phyloP scores from a whole-genome alignment of 2,888 invertebrate genomes.

The Lasiommata megera region DNA sequence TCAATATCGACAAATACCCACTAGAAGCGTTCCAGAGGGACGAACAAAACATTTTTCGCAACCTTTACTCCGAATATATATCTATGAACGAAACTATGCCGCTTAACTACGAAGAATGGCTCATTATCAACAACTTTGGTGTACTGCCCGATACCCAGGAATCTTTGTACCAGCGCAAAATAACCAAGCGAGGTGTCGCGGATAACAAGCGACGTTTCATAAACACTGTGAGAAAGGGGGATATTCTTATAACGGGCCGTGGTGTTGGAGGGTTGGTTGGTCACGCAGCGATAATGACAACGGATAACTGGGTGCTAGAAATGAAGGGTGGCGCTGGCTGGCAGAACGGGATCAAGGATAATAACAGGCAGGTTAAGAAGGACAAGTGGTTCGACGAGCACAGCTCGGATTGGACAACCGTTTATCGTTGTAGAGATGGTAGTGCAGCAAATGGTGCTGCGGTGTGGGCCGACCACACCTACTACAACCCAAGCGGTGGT shows the following conservation, averaged over 20 bases:
- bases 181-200: slow-evolving; percentile 47
- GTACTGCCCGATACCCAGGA: slow-evolving; percentile 54
- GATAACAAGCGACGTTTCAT: slow-evolving; percentile 52
- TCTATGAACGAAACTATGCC: slow-evolving; percentile 43
- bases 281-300: slow-evolving; percentile 56
- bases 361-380: slow-evolving; percentile 52
- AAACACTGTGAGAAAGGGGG: slow-evolving; percentile 50
- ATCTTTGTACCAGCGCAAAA: slow-evolving; percentile 53
- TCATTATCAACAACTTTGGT: slow-evolving; percentile 59
- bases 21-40: slow-evolving; percentile 51
- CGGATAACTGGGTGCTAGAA: slow-evolving; percentile 53
- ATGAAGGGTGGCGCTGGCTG: slow-evolving; percentile 52
- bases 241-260: slow-evolving; percentile 49
- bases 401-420: slow-evolving; percentile 50
- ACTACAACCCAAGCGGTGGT: slow-evolving; percentile 48
- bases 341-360: slow-evolving; percentile 44
- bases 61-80: slow-evolving; percentile 46
- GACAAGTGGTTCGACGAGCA: slow-evolving; percentile 52
- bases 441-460: slow-evolving; percentile 46
- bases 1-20: slow-evolving; percentile 58
- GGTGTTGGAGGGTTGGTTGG: slow-evolving; percentile 49
- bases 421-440: slow-evolving; percentile 48
- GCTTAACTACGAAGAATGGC: slow-evolving; percentile 58
- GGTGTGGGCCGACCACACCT: slow-evolving; percentile 50
- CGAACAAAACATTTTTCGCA: slow-evolving; percentile 53